These are phyloP conservation scores for Schrankia costaestrigalis DNA, from an alignment of 2,888 invertebrate species.

Conservation along the genomic window DNA sequence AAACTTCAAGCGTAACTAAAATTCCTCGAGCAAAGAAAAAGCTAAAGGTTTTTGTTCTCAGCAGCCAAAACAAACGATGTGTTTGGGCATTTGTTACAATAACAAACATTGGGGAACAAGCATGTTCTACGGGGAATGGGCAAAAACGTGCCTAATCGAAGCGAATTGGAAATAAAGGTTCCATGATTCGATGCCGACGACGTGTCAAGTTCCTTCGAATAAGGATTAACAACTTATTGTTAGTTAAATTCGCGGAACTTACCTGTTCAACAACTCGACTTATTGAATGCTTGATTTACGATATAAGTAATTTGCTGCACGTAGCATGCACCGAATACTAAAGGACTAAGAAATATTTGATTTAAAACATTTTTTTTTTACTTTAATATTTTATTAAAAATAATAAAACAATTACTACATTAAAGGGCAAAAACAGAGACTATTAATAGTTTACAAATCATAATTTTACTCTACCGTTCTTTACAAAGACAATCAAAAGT, in stretches of 20 bases:
- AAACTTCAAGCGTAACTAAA: slow-evolving; percentile 62
- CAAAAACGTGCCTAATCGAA: slow-evolving; percentile 67
- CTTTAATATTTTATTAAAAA: no score
- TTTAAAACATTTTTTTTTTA: no score
- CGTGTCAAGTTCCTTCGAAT: slow-evolving; percentile 58
- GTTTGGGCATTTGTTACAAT: slow-evolving; percentile 70
- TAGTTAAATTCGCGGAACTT: slow-evolving; percentile 50
- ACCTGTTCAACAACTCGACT: slow-evolving; percentile 35
- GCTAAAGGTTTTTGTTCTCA: slow-evolving; percentile 69
- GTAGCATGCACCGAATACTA: no score
- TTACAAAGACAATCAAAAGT: no score
- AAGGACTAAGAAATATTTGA: no score
- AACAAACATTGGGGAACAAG: slow-evolving; percentile 61
- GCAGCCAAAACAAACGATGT: slow-evolving; percentile 72
- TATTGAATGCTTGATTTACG: slow-evolving; percentile 29
- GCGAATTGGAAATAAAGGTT: slow-evolving; percentile 53
- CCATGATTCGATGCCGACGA: slow-evolving; percentile 50
- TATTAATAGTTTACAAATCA: no score
- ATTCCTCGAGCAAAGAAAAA: slow-evolving; percentile 50
- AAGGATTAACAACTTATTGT: slow-evolving; percentile 68
- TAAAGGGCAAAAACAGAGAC: no score
- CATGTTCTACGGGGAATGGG: slow-evolving; percentile 39
- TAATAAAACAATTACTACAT: no score
- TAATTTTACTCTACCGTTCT: no score
- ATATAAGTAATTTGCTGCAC: slow-evolving; percentile 30